Conservation (phyloP, 2,113 vertebrate genomes). For the Nannobrachium achirus region DNA sequence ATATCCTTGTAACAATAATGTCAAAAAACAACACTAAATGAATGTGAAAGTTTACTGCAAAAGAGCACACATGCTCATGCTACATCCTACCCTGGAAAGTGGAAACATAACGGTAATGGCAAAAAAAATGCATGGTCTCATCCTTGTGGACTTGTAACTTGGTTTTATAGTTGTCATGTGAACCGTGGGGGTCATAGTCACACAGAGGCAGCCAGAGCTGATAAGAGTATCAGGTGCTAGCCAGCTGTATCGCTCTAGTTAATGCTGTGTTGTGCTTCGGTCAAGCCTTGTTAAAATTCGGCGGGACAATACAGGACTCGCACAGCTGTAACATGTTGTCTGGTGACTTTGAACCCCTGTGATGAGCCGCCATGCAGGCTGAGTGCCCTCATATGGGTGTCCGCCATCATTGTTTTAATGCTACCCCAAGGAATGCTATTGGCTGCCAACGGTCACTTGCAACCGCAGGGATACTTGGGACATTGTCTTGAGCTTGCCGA, state of each 20-base stretch:
- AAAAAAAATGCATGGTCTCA: not conserved
- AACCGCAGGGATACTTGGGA: no score
- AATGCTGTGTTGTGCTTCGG: not conserved
- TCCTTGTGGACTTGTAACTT: conserved; percentile 13
- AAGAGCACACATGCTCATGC: not conserved
- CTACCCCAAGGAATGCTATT: no score
- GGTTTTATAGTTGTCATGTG: conserved; percentile 22
- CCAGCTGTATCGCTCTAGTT: not conserved
- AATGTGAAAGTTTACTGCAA: no score
- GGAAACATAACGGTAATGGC: not conserved
- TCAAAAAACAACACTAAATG: no score
- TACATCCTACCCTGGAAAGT: not conserved
- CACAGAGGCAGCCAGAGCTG: not conserved
- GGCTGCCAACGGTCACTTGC: no score
- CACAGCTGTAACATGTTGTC: not conserved
- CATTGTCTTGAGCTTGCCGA: no score
- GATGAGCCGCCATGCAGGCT: not conserved
- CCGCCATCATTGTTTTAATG: no score
- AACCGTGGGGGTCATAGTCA: conserved; percentile 3
- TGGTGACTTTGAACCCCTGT: conserved; percentile 4
- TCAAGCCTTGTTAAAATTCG: not conserved
- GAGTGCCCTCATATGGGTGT: not conserved
- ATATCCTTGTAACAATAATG: no score
- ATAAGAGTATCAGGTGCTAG: conserved; percentile 15
- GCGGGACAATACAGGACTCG: not conserved